A percentile compares a stretch with the other conserved stretches of the same genome.
Evolutionary conservation across 2,888 invertebrate genomes (phyloP).

Genomic region (Mechanitis mazaeus): DNA sequence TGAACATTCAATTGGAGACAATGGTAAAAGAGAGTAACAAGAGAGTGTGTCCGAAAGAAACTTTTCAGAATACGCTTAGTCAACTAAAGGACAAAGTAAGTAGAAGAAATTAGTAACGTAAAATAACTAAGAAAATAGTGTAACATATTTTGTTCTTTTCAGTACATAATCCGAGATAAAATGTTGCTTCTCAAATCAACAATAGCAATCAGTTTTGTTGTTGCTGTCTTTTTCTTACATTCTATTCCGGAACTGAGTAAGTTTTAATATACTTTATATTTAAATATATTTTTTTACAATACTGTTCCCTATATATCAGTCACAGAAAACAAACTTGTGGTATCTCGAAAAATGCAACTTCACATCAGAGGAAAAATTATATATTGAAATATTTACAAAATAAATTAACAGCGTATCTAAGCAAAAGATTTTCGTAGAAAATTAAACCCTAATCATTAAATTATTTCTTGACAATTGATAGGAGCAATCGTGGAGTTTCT

Average conservation of each 20-base stretch:
- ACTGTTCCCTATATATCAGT: no score
- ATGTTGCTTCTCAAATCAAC: constrained; percentile 84
- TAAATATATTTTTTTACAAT: no score
- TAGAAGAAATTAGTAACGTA: background rate
- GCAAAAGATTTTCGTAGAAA: no score
- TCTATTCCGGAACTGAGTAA: constrained; percentile 85
- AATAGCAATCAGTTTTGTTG: constrained; percentile 83
- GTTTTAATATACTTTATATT: constrained; percentile 35
- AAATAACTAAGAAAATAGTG: background rate
- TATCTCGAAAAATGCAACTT: no score
- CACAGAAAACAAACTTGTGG: no score
- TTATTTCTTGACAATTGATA: no score
- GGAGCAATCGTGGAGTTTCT: no score
- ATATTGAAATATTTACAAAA: no score
- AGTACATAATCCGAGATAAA: constrained; percentile 90
- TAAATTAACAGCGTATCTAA: no score
- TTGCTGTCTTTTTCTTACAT: constrained; percentile 88
- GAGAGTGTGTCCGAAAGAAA: constrained; percentile 61
- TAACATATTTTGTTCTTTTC: constrained; percentile 29
- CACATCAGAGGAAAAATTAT: no score
- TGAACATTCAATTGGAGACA: constrained; percentile 60
- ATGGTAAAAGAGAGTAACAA: constrained; percentile 51
- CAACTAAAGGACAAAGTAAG: constrained; percentile 81
- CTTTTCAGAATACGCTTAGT: constrained; percentile 81
- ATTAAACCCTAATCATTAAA: no score